Conservation (phyloP, 2,797 vertebrate genomes). For the Enteromius afrohamiltoni region DNA sequence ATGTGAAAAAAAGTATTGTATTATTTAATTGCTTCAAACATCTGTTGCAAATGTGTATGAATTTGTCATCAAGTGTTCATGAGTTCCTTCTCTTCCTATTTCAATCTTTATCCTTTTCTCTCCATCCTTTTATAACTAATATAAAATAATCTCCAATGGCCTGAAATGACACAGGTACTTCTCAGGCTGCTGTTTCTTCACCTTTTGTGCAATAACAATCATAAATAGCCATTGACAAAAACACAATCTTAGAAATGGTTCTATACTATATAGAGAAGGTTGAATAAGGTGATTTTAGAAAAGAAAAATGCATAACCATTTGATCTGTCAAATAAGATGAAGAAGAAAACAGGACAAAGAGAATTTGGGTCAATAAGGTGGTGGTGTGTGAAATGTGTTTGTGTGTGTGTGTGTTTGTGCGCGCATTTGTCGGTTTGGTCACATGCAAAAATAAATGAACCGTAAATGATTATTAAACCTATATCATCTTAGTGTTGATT, state of each 20-base stretch:
- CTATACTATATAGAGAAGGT: neutral
- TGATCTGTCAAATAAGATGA: neutral
- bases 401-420: neutral
- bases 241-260: neutral
- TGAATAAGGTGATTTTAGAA: neutral
- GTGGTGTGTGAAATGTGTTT: conserved; percentile 9
- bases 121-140: neutral
- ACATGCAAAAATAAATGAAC: conserved; percentile 4
- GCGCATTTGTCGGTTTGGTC: neutral
- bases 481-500: conserved; percentile 44
- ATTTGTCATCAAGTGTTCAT: neutral
- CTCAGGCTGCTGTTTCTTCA: neutral
- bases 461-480: neutral
- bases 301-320: neutral
- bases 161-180: neutral
- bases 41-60: neutral
- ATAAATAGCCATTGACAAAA: neutral
- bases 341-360: conserved; percentile 9
- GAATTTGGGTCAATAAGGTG: conserved; percentile 7
- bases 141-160: no score
- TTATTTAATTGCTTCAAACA: neutral
- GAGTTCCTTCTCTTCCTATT: neutral
- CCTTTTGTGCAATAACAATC: neutral
- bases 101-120: neutral
- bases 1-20: neutral